Percentiles rank a stretch among this genome's conserved stretches.
Conservation (phyloP, 2,113 vertebrate genomes). For the Austrofundulus limnaeus region DNA sequence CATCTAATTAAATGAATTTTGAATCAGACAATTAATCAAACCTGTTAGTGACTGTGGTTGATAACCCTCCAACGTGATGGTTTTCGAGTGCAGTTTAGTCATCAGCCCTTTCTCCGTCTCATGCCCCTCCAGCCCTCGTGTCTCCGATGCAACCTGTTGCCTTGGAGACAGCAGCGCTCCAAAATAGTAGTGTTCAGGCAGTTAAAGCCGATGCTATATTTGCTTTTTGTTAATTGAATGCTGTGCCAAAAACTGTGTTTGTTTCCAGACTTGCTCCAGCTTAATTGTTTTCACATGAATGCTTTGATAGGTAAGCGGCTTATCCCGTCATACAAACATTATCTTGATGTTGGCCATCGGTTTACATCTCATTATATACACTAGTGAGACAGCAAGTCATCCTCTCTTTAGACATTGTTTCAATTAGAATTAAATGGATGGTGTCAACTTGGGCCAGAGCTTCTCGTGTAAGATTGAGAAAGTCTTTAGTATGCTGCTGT, state of each 20-base stretch:
- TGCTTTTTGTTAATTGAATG: slow-evolving; percentile 53
- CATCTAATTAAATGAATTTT: slow-evolving; percentile 25
- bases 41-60: slow-evolving; percentile 1
- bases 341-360: slow-evolving; percentile 17
- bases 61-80: slow-evolving; percentile 13
- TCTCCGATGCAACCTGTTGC: slow-evolving; percentile 65
- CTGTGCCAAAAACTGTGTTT: slow-evolving; percentile 34
- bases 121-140: slow-evolving; percentile 10
- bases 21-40: slow-evolving; percentile 36
- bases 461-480: slow-evolving; percentile 29
- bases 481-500: slow-evolving; percentile 48
- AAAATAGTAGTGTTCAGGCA: slow-evolving; percentile 30
- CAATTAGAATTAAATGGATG: slow-evolving; percentile 29
- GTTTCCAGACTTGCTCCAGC: slow-evolving; percentile 25
- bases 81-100: slow-evolving; percentile 38
- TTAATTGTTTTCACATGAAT: slow-evolving; percentile 46
- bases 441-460: slow-evolving; percentile 39
- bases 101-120: slow-evolving; percentile 17
- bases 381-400: slow-evolving; percentile 28
- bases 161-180: slow-evolving; percentile 59
- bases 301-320: slow-evolving; percentile 53
- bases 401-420: slow-evolving; percentile 31
- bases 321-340: slow-evolving; percentile 48
- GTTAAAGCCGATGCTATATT: slow-evolving; percentile 36
- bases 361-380: slow-evolving; percentile 7